Evolutionary conservation across 2,797 vertebrate genomes (phyloP).

Genomic region (Diplodus sargus): DNA sequence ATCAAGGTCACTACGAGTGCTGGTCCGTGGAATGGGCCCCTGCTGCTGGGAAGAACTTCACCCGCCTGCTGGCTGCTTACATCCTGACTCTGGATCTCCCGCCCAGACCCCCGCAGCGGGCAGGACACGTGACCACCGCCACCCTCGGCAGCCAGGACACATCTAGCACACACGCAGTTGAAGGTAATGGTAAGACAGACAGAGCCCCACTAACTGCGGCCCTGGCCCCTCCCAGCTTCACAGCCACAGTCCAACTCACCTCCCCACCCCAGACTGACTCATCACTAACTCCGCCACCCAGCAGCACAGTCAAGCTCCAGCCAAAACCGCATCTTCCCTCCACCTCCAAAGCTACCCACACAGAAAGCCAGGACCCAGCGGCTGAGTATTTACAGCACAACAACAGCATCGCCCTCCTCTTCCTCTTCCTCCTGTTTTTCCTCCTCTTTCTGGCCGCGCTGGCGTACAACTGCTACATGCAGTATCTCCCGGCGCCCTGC

Average conservation of each 20-base stretch:
- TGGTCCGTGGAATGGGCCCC: conserved; percentile 89
- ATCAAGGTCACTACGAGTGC: conserved; percentile 93
- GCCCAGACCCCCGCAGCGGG: conserved; percentile 47
- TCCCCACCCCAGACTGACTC: conserved; percentile 79
- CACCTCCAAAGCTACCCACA: conserved; percentile 77
- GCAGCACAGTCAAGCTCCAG: conserved; percentile 70
- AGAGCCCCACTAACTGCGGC: conserved; percentile 75
- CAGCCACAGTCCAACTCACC: conserved; percentile 72
- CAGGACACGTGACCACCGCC: conserved; percentile 40
- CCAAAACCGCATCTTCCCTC: conserved; percentile 79
- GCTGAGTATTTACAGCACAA: conserved; percentile 90
- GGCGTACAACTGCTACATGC: conserved; percentile 97
- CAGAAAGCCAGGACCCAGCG: conserved; percentile 83
- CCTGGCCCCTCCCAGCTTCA: conserved; percentile 71
- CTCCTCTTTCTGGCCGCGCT: conserved; percentile 90
- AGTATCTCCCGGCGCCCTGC: conserved; percentile 92
- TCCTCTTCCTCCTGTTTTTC: conserved; percentile 93
- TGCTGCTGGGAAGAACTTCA: conserved; percentile 89
- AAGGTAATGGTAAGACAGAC: conserved; percentile 85
- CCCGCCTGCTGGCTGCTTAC: conserved; percentile 88
- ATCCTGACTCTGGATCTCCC: conserved; percentile 85
- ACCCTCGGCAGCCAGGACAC: conserved; percentile 41
- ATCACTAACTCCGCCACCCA: conserved; percentile 80
- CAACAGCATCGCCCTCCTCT: conserved; percentile 88
- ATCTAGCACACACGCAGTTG: conserved; percentile 57